A percentile compares a stretch with the other conserved stretches of the same genome.
These are phyloP conservation scores for Heliconius melpomene DNA, from an alignment of 1,140 invertebrate genomes.

Conservation along the genomic window DNA sequence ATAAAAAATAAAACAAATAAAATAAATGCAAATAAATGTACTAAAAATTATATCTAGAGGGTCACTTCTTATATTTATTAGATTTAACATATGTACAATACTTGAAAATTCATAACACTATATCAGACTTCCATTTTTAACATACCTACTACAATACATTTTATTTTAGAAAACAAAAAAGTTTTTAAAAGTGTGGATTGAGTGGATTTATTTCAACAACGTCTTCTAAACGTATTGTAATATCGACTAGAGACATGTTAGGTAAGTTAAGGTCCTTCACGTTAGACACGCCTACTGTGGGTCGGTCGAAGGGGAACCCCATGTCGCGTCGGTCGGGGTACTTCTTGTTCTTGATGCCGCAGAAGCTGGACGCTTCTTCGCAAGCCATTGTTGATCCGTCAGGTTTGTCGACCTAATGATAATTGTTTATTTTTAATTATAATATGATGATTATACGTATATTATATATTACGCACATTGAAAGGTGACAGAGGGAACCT, in stretches of 20 bases:
- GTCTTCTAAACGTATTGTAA: slow-evolving; percentile 45
- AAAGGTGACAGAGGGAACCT: not conserved
- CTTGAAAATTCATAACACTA: slow-evolving; percentile 19
- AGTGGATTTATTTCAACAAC: not conserved
- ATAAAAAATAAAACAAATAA: not conserved
- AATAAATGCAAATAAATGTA: not conserved
- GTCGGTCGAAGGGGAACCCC: slow-evolving; percentile 90
- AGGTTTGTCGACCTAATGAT: slow-evolving; percentile 75
- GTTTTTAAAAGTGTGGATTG: not conserved
- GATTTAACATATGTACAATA: slow-evolving; percentile 28
- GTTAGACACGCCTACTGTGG: slow-evolving; percentile 44
- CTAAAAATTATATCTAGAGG: not conserved
- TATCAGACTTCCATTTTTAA: slow-evolving; percentile 25
- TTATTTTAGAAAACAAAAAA: not conserved
- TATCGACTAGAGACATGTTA: slow-evolving; percentile 81
- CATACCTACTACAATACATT: not conserved
- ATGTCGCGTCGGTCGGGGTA: slow-evolving; percentile 87
- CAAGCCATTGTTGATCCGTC: slow-evolving; percentile 78
- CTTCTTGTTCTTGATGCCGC: slow-evolving; percentile 84
- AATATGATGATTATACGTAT: not conserved
- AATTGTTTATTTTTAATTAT: not conserved
- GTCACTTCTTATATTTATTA: slow-evolving; percentile 23
- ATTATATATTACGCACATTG: not conserved
- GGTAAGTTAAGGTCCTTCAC: slow-evolving; percentile 78
- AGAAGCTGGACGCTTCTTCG: slow-evolving; percentile 85